These are phyloP conservation scores for Tragelaphus eurycerus DNA, from an alignment of 2,797 vertebrate genomes.

Conservation along the genomic window DNA sequence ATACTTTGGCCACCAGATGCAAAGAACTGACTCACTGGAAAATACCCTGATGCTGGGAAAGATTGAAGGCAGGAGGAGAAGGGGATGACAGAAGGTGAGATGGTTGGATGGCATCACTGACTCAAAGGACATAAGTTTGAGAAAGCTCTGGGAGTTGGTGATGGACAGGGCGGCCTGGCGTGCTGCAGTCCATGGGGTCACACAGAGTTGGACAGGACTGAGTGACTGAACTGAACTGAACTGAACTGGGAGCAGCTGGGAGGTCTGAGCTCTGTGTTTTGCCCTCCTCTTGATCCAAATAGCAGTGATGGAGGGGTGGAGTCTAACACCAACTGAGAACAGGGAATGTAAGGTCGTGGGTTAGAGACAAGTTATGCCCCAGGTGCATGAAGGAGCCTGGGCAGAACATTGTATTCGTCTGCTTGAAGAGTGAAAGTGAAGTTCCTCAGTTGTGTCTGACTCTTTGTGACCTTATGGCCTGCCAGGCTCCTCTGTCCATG, in stretches of 20 bases:
- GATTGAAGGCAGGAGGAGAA: too few relatives aligned
- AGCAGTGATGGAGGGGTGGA: background rate
- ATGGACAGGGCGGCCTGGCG: background rate
- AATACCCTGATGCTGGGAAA: too few relatives aligned
- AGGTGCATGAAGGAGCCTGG: background rate
- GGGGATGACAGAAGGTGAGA: too few relatives aligned
- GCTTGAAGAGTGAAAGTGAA: too few relatives aligned
- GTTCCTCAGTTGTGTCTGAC: too few relatives aligned
- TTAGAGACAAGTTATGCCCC: background rate
- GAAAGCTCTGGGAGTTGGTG: background rate
- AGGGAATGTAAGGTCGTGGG: background rate
- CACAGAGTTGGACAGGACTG: background rate
- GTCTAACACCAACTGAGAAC: background rate
- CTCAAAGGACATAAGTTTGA: background rate
- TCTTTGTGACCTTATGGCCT: too few relatives aligned
- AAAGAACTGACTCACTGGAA: too few relatives aligned
- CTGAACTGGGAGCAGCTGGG: too few relatives aligned
- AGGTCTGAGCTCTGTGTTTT: too few relatives aligned
- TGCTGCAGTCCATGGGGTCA: background rate
- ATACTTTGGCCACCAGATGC: fast-evolving
- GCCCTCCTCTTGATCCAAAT: too few relatives aligned
- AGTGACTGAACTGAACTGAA: background rate
- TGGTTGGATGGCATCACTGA: too few relatives aligned
- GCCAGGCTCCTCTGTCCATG: too few relatives aligned
- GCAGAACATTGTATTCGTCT: background rate